Evolutionary conservation across 2,888 invertebrate species (phyloP), one percentile per base, ranked within the genome.

Genomic region (Galerucella pusilla): DNA sequence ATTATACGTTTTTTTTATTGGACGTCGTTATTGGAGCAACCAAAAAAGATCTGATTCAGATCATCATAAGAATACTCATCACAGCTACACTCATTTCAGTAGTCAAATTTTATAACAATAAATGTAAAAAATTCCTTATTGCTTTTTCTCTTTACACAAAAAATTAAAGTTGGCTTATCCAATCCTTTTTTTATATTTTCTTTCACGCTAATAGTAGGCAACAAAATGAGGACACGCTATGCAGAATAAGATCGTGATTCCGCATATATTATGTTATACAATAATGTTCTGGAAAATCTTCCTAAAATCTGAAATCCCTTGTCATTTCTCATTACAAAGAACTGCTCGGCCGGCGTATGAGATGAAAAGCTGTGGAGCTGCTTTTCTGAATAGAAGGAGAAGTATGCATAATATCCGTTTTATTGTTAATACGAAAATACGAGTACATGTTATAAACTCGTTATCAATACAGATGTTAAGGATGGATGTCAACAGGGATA

Each of bases 111-210:
- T 1, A 35, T 7, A 35, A 35, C 49, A 16, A 60, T 35, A 72
- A 69, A 73, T 67, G 52, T 61, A 63, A 45, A 75, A 75, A 45
- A 52, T 75, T n/a, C 6, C 14, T n/a, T 6, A n/a, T 5, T 1
- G 14, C 9, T 57, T 57, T 57, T 20, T 57, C 20, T 57, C 35
- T 9, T 10, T 11, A 16, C 7, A 16, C 2, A 16, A 20, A 54
- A 49, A 35, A n/a, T 35, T 52, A 2, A 57, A 16, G 16, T 20
- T 20, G 20, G 16, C 6, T 57, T 10, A 20, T 57, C 20, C 57
- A 57, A 57, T n/a, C 10, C 20, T 57, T 57, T 57, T 57, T n/a
- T n/a, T n/a, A 57, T 57, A 20, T 57, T 57, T 57, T 20, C 57
- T 57, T 57, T 57, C 16, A n/a, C 57, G 57, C 11, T 45, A 2